Conservation (phyloP, 2,797 vertebrate species). For the Xerus rutilus region DNA sequence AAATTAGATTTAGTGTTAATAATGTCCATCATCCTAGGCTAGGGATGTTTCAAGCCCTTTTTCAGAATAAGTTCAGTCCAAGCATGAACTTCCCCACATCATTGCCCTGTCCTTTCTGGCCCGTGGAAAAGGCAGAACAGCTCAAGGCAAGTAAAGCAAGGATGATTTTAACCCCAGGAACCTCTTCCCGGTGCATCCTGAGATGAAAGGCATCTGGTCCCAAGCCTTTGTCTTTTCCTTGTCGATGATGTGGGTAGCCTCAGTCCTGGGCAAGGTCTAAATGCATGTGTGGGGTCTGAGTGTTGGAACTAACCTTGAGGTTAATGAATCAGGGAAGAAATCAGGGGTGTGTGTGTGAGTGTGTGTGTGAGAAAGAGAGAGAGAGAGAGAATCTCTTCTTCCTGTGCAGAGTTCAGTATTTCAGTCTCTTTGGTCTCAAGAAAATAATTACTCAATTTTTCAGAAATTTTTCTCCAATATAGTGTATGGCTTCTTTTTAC, state of each 20-base stretch:
- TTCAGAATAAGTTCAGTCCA: not conserved
- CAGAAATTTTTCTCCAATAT: not conserved
- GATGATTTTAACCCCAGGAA: fast-evolving
- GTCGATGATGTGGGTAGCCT: not conserved
- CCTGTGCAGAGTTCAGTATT: not conserved
- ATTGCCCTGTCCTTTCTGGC: not conserved
- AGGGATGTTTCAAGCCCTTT: too few species aligned
- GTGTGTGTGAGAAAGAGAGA: not conserved
- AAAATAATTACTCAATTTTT: not conserved
- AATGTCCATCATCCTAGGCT: not conserved
- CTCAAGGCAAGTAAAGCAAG: fast-evolving
- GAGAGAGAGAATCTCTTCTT: not conserved
- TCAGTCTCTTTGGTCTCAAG: not conserved
- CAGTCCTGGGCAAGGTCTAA: not conserved
- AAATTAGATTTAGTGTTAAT: not conserved
- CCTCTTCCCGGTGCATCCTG: fast-evolving
- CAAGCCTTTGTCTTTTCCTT: not conserved
- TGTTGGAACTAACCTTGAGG: too few species aligned
- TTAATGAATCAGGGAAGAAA: not conserved
- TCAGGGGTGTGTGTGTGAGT: not conserved
- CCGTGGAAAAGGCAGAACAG: not conserved
- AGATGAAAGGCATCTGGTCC: fast-evolving
- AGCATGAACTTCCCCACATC: fast-evolving
- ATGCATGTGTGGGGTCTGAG: fast-evolving
- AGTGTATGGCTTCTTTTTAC: not conserved